These are phyloP conservation scores for Brachionichthys hirsutus DNA, from an alignment of 2,113 vertebrate genomes.

Conservation along the genomic window DNA sequence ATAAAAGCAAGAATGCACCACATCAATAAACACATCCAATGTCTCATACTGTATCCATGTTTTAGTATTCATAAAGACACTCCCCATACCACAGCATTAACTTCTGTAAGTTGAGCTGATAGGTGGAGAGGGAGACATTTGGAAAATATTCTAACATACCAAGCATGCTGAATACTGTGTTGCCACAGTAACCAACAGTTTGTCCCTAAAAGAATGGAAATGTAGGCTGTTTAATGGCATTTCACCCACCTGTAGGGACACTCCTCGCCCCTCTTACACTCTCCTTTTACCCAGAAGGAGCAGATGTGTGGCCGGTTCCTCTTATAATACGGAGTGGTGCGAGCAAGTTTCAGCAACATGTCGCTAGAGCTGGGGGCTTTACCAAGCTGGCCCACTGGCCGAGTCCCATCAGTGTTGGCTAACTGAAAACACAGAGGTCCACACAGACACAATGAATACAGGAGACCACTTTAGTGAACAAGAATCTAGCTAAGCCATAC, in stretches of 20 bases:
- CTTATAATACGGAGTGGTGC: constrained; percentile 98
- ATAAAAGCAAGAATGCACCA: background rate
- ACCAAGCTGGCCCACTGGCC: constrained; percentile 89
- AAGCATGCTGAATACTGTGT: no score
- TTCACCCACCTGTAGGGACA: constrained; percentile 91
- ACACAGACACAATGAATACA: constrained; percentile 2
- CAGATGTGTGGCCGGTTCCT: constrained; percentile 98
- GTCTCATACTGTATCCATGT: no score
- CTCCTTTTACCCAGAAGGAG: constrained; percentile 99
- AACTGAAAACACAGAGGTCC: constrained; percentile 77
- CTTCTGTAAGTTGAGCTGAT: no score
- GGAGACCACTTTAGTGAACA: background rate
- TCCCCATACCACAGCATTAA: no score
- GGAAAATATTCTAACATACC: no score
- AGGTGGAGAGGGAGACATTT: no score
- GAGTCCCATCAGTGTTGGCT: constrained; percentile 90
- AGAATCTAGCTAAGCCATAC: no score
- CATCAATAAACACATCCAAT: background rate
- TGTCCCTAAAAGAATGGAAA: background rate
- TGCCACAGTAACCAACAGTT: background rate
- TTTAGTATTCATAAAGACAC: no score
- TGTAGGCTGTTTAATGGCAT: background rate
- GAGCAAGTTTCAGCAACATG: constrained; percentile 95
- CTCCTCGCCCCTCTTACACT: constrained; percentile 97
- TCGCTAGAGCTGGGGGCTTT: constrained; percentile 94